Evolutionary conservation across 2,888 invertebrate genomes (phyloP).

Genomic region (Dicranocentrus wangi): DNA sequence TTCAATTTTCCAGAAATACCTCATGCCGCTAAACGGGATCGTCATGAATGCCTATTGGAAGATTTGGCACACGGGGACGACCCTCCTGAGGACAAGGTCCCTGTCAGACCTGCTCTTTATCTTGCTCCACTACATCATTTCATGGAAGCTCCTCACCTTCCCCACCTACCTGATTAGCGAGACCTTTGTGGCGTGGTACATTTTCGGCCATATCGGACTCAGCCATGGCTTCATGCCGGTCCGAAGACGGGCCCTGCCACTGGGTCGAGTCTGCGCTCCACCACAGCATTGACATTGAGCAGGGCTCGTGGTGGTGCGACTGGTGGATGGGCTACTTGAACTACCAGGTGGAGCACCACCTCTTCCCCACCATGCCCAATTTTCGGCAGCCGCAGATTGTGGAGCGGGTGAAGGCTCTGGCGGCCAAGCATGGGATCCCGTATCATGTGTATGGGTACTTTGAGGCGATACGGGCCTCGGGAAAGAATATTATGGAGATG

Average conservation of each 20-base stretch:
- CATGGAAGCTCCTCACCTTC: conserved; percentile 67
- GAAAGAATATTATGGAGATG: too few species aligned
- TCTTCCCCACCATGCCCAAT: conserved; percentile 72
- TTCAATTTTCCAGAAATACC: conserved; percentile 70
- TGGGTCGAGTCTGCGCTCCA: conserved; percentile 65
- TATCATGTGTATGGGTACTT: conserved; percentile 64
- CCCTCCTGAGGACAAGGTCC: conserved; percentile 59
- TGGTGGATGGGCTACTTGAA: too few species aligned
- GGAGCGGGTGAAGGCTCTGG: conserved; percentile 67
- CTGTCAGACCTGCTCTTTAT: conserved; percentile 69
- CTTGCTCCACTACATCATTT: conserved; percentile 67
- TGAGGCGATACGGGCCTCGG: conserved; percentile 65
- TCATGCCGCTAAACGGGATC: conserved; percentile 68
- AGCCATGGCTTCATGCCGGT: conserved; percentile 70
- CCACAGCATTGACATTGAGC: conserved; percentile 61
- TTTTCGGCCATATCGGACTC: conserved; percentile 71
- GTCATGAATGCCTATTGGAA: conserved; percentile 71
- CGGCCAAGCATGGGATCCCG: conserved; percentile 68
- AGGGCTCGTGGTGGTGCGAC: too few species aligned
- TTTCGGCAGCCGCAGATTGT: conserved; percentile 68
- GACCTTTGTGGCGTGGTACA: conserved; percentile 71
- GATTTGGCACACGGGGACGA: conserved; percentile 68
- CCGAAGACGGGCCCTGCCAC: conserved; percentile 35
- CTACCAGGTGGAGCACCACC: too few species aligned
- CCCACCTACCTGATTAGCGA: conserved; percentile 66